Percentiles rank a stretch among this genome's conserved stretches.
These are phyloP conservation scores for Pangasius sanitwongsei DNA, from an alignment of 2,797 vertebrate species.

Conservation along the genomic window DNA sequence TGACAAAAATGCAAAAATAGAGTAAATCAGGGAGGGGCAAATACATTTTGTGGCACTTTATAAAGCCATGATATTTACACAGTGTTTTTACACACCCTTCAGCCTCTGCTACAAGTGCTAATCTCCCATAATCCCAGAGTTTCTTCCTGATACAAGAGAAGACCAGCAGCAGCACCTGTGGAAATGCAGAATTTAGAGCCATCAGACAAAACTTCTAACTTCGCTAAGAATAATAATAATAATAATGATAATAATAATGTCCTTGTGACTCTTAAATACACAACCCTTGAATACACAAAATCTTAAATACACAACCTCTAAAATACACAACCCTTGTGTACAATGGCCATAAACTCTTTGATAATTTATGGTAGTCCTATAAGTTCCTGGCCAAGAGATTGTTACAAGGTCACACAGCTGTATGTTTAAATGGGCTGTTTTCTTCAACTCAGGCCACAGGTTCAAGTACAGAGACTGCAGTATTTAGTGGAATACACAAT, in stretches of 20 bases:
- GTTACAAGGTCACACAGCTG: background rate
- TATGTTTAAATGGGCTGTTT: background rate
- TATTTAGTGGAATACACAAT: background rate
- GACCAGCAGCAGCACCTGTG: slow-evolving; percentile 79
- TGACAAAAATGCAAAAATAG: background rate
- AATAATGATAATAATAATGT: background rate
- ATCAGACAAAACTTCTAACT: background rate
- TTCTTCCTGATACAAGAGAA: slow-evolving; percentile 88
- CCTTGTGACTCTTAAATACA: slow-evolving; percentile 1
- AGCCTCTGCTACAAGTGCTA: slow-evolving; percentile 87
- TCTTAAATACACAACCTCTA: background rate
- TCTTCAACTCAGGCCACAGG: no score
- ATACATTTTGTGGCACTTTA: background rate
- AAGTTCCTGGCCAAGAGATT: background rate
- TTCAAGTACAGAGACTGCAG: background rate
- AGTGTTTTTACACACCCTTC: slow-evolving; percentile 67
- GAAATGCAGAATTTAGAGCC: background rate
- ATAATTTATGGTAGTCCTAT: background rate
- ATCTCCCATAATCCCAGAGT: slow-evolving; percentile 92
- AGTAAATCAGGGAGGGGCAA: background rate
- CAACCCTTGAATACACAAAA: background rate
- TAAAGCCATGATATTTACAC: background rate
- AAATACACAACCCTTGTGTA: background rate
- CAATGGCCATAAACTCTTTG: no score
- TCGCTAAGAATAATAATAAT: background rate